Evolutionary conservation across 1,140 invertebrate species (phyloP), one percentile per base, ranked within the genome.

Genomic region (Chironomus striatipennis): DNA sequence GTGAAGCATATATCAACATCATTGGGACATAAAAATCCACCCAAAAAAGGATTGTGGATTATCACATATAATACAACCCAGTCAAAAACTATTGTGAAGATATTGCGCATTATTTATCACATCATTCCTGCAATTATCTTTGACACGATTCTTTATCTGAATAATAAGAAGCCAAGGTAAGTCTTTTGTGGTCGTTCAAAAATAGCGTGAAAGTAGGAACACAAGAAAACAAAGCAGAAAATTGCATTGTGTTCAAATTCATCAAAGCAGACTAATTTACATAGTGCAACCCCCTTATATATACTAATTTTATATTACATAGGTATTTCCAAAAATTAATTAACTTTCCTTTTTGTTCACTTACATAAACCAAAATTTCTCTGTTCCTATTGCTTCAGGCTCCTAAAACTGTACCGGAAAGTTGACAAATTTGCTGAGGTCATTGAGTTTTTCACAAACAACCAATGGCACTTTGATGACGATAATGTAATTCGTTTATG

Each of bases 341-440:
- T n/a, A n/a, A n/a, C n/a, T n/a, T n/a, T n/a, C n/a, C n/a, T n/a
- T n/a, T n/a, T n/a, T n/a, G n/a, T n/a, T n/a, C n/a, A n/a, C n/a
- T n/a, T n/a, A n/a, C n/a, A n/a, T n/a, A n/a, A n/a, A n/a, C n/a
- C n/a, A 34, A 34, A 34, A 34, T 34, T 34, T 5, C 24, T 34
- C 1, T 34, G 24, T 34, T 34, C 2, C 24, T 10, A 3, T 57
- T 15, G 47, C 12, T 84, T 18, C 81, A 93, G 91, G 81, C 86
- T 93, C 85, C 83, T 88, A 43, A 87, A 88, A 78, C 87, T 91
- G 10, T 93, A 93, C 78, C 85, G 85, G n/a, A 91, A 91, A 80
- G 87, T 94, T 57, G 85, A 90, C 75, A 89, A 90, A 79, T 89
- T 92, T 73, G 86, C 88, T 18, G 83, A 84, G 15, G 87, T 88